Conservation (phyloP, 2,888 invertebrate genomes). For the Peribatodes rhomboidaria region DNA sequence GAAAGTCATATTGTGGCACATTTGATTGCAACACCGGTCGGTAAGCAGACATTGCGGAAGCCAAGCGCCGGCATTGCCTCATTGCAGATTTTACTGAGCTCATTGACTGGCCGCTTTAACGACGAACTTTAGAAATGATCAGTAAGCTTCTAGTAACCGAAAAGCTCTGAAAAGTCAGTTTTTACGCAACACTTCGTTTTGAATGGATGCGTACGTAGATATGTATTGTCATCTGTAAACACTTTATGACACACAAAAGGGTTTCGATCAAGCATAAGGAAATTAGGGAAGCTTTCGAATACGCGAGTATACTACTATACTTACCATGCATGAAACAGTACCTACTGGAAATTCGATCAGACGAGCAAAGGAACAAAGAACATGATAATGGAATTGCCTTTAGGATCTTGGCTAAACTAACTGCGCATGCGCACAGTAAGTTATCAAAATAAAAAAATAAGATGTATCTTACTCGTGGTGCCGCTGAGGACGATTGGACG, state of each 20-base stretch:
- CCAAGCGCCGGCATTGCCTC: slow-evolving; percentile 18
- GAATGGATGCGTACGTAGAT: too few relatives aligned
- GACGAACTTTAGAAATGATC: too few relatives aligned
- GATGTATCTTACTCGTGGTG: neutral
- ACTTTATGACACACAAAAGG: too few relatives aligned
- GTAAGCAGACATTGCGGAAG: slow-evolving; percentile 30
- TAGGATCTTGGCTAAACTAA: neutral
- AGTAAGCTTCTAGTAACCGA: too few relatives aligned
- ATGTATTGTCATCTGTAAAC: too few relatives aligned
- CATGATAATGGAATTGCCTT: neutral
- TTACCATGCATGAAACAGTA: too few relatives aligned
- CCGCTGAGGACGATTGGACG: slow-evolving; percentile 1
- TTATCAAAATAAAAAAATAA: neutral
- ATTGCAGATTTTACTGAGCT: neutral
- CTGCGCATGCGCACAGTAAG: neutral
- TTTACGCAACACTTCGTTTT: too few relatives aligned
- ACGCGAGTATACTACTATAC: too few relatives aligned
- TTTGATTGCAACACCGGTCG: slow-evolving; percentile 43
- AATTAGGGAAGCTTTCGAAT: too few relatives aligned
- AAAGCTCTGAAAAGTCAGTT: too few relatives aligned
- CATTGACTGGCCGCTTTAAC: neutral
- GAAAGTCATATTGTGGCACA: slow-evolving; percentile 63
- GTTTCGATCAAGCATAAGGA: too few relatives aligned
- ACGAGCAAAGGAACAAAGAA: neutral
- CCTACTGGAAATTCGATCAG: too few relatives aligned